phyloP scores from a whole-genome alignment of 2,113 vertebrate species.

The Oncorhynchus gorbuscha region DNA sequence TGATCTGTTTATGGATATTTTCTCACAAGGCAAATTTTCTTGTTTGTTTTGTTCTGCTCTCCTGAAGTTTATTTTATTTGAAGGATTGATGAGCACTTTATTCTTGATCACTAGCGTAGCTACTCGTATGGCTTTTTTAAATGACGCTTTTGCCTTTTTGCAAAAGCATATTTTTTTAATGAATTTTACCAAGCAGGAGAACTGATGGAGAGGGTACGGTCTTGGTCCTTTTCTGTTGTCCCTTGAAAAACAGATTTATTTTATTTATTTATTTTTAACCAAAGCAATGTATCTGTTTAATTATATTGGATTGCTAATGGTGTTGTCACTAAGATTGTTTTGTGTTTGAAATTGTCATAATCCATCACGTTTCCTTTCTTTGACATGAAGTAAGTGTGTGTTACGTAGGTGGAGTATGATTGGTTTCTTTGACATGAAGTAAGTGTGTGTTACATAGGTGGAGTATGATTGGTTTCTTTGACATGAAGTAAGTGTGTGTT shows the following conservation, averaged over 20 bases:
- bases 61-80: slow-evolving; percentile 2
- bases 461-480: too few relatives aligned
- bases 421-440: too few relatives aligned
- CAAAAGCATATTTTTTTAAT: slow-evolving; percentile 25
- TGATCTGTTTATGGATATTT: background rate
- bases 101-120: slow-evolving; percentile 33
- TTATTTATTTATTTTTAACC: slow-evolving; percentile 48
- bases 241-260: background rate
- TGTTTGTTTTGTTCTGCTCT: background rate
- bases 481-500: too few relatives aligned
- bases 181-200: slow-evolving; percentile 51
- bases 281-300: slow-evolving; percentile 85
- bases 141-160: background rate
- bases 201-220: too few relatives aligned
- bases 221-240: slow-evolving; percentile 53
- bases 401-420: too few relatives aligned
- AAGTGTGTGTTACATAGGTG: too few relatives aligned
- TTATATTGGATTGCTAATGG: slow-evolving; percentile 85
- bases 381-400: slow-evolving; percentile 44
- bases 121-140: slow-evolving; percentile 36
- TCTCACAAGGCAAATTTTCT: background rate
- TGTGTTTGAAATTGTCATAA: slow-evolving; percentile 89
- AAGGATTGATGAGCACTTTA: slow-evolving; percentile 57
- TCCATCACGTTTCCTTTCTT: slow-evolving; percentile 89
- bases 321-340: slow-evolving; percentile 77